These are phyloP conservation scores for Formica aserva DNA, from an alignment of 2,888 invertebrate species.

Conservation along the genomic window DNA sequence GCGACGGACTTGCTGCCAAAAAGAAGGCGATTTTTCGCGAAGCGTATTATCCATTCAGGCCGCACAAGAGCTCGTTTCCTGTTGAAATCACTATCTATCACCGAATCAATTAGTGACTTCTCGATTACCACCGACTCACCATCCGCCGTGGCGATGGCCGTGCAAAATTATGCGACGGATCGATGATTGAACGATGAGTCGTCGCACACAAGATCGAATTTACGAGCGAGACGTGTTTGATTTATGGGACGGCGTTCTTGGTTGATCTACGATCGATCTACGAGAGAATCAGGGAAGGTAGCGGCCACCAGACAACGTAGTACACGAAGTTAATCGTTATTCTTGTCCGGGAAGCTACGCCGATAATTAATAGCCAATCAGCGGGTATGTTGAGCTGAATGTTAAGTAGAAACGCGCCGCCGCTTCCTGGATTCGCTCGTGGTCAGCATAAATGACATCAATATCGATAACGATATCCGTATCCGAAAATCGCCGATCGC, in stretches of 20 bases:
- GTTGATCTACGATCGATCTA: constrained; percentile 80
- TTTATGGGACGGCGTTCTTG: constrained; percentile 73
- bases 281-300: constrained; percentile 60
- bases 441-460: constrained; percentile 57
- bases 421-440: constrained; percentile 33
- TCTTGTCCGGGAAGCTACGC: constrained; percentile 80
- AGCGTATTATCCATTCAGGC: constrained; percentile 27
- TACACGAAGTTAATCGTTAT: constrained; percentile 82
- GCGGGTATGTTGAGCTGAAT: constrained; percentile 79
- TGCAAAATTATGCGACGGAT: constrained; percentile 66
- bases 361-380: constrained; percentile 84
- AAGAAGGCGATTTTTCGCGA: background rate
- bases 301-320: constrained; percentile 76
- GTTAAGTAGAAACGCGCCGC: constrained; percentile 76
- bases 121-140: constrained; percentile 65
- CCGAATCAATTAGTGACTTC: constrained; percentile 73
- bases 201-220: constrained; percentile 76
- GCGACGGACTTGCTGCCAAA: constrained; percentile 27
- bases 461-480: constrained; percentile 62
- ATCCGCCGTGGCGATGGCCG: constrained; percentile 34
- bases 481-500: constrained; percentile 29
- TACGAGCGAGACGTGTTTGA: constrained; percentile 79
- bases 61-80: constrained; percentile 28
- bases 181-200: constrained; percentile 75
- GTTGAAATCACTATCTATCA: constrained; percentile 72